Base-by-base conservation (phyloP, 2,888 invertebrate genomes). In the Thereva unica region DNA sequence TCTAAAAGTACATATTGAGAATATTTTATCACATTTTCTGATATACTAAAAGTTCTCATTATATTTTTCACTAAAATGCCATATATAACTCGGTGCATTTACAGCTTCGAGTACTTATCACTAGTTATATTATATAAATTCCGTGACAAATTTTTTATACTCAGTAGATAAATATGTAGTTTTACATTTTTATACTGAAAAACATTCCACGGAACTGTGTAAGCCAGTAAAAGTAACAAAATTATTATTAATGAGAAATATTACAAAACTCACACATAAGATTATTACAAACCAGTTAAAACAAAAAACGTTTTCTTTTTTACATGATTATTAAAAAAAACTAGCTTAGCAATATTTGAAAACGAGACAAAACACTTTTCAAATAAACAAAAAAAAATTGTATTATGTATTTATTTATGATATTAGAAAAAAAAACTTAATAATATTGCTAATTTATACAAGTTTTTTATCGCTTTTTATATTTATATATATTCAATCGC, bases 401-500 rank as follows among this genome's bases (percentile, higher is more conserved):
- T 12, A 61, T 41, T 61, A 61, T 23, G 23, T 23, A 23, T 61
- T 61, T 61, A 61, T 61, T 61, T 61, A 34, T 61, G 50, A 9
- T 61, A 9, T 61, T 49, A 61, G 50, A 38, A 40, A 40, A 49
- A n/a, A 23, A 44, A 64, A 34, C 52, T 35, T 65, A 55, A 56
- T 49, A 38, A 50, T 68, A 67, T 68, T 66, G 66, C 68, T 68
- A 67, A 67, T 68, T 66, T 67, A 66, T 45, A 66, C 66, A 66
- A 50, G 41, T 67, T 69, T 69, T 67, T 67, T 69, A 69, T 67
- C 64, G 69, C 69, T 69, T 69, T 69, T 23, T 23, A 23, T 69
- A 67, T 69, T 67, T 69, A 59, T 69, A 63, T 67, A 67, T 63
- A 64, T 68, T 59, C 57, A 59, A 50, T 63, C 63, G 67, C 53